These are phyloP conservation scores for Anarsia innoxiella DNA, from an alignment of 2,888 invertebrate genomes.

Conservation along the genomic window DNA sequence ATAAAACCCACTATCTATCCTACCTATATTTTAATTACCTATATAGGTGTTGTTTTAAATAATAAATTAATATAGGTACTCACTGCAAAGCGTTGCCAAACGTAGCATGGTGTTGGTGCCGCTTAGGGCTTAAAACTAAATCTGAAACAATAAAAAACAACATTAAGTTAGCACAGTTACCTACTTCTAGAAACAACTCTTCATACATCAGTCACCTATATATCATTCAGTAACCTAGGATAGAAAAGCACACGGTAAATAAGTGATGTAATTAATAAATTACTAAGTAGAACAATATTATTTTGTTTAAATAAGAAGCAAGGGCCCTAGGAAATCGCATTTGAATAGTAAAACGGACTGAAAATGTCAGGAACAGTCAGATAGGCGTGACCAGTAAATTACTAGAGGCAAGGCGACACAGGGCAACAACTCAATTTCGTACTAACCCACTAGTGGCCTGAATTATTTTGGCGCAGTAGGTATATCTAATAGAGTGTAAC, in stretches of 20 bases:
- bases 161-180: no score
- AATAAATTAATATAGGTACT: constrained; percentile 33
- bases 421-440: no score
- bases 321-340: constrained; percentile 11
- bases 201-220: no score
- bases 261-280: neutral
- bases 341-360: constrained; percentile 13
- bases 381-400: constrained; percentile 15
- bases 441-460: no score
- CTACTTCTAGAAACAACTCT: no score
- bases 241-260: no score
- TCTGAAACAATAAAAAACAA: constrained; percentile 50
- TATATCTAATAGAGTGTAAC: no score
- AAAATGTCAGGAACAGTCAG: constrained; percentile 14
- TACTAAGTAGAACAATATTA: constrained; percentile 1
- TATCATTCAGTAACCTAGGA: no score
- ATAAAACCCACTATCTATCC: no score
- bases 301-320: constrained; percentile 3
- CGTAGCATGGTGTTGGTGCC: constrained; percentile 69
- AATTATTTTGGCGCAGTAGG: no score
- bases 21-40: no score
- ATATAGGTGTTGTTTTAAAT: no score
- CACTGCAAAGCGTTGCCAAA: constrained; percentile 66
- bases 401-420: constrained; percentile 2
- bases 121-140: constrained; percentile 47